A percentile compares a stretch with the other conserved stretches of the same genome.
phyloP scores from a whole-genome alignment of 2,888 invertebrate genomes.

The Maniola hyperantus region DNA sequence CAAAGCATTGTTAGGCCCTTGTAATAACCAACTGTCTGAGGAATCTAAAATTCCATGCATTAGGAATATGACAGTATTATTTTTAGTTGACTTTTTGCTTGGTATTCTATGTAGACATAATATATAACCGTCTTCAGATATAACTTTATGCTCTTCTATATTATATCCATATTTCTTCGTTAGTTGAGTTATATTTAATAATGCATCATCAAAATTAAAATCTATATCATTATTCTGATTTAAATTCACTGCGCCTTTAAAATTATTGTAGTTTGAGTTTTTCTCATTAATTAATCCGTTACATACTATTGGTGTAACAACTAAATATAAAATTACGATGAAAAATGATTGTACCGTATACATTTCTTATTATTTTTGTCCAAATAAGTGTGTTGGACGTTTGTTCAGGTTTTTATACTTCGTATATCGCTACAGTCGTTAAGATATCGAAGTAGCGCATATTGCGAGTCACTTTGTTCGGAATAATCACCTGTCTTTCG shows the following conservation, averaged over 20 bases:
- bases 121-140: constrained; percentile 63
- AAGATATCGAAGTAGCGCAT: constrained; percentile 28
- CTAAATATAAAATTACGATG: background rate
- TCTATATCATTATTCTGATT: background rate
- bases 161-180: constrained; percentile 54
- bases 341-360: constrained; percentile 2
- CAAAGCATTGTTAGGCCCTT: constrained; percentile 82
- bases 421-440: constrained; percentile 30
- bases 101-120: constrained; percentile 61
- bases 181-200: constrained; percentile 54
- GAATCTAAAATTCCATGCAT: constrained; percentile 91
- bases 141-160: constrained; percentile 58
- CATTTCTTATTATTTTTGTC: constrained; percentile 13
- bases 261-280: constrained; percentile 16
- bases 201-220: constrained; percentile 50
- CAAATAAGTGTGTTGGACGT: constrained; percentile 1
- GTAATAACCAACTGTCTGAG: constrained; percentile 88
- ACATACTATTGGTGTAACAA: constrained; percentile 8
- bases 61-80: constrained; percentile 81
- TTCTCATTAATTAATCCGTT: constrained; percentile 8
- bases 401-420: constrained; percentile 24
- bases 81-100: constrained; percentile 39
- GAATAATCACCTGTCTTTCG: background rate
- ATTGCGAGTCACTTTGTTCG: background rate
- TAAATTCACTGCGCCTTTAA: constrained; percentile 13